Conservation (phyloP, 2,888 invertebrate genomes). For the Mesoligia furuncula region DNA sequence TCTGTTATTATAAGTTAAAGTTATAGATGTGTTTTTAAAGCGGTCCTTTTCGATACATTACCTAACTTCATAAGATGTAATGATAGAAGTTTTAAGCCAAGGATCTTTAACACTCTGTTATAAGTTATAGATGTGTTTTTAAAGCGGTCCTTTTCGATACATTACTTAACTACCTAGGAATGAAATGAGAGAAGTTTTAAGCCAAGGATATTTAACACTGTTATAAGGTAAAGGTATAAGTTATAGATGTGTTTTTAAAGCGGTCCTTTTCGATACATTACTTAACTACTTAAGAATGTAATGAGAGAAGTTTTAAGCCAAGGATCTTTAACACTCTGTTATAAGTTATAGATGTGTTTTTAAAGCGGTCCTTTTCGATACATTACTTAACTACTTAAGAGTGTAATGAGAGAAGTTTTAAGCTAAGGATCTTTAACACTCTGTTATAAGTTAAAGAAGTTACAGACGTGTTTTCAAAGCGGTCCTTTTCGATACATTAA, state of each 20-base stretch:
- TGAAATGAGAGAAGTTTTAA: not conserved
- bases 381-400: not conserved
- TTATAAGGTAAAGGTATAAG: no score
- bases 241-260: slow-evolving; percentile 2
- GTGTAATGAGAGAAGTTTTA: not conserved
- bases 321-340: no score
- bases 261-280: not conserved
- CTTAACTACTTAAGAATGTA: not conserved
- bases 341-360: not conserved
- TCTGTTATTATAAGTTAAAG: no score
- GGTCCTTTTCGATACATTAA: not conserved
- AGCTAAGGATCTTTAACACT: no score
- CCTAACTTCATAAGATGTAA: not conserved
- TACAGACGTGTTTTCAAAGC: not conserved
- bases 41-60: not conserved
- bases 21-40: slow-evolving; percentile 4
- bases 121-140: not conserved
- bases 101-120: not conserved
- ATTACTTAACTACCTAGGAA: not conserved
- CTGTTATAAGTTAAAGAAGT: no score
- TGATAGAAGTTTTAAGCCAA: slow-evolving; percentile 28
- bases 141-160: not conserved
- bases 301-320: no score
- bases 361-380: not conserved
- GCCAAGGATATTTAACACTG: no score